Evolutionary conservation across 2,797 vertebrate genomes (phyloP), one percentile per base, ranked within the genome.

Genomic region (Tinamus major): DNA sequence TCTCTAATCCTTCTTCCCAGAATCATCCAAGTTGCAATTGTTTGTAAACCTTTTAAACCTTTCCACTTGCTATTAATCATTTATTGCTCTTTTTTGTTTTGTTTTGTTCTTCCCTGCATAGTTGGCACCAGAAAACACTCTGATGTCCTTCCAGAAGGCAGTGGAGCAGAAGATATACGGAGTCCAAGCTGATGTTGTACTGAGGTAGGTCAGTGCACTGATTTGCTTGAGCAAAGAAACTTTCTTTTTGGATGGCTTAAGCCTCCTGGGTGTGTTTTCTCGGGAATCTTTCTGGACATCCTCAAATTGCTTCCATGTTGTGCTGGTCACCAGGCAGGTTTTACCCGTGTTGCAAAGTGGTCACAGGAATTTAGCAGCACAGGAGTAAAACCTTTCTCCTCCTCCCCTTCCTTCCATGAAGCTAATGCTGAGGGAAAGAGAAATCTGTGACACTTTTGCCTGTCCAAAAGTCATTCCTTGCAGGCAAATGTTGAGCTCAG

Each of bases 91-190:
- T n/a, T 55, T 13, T 46, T 51, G 44, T 35, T 4, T 3, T 15
- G 5, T 27, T 35, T 21, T 55, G n/a, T 37, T 21, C 31, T 37
- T 41, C 58, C 39, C 29, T 18, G 18, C 16, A 1, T 83, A 99
- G 99, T 63, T 99, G 96, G 99, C 99, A 86, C 99, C 99, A 77
- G 99, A 99, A 95, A 99, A 99, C 97, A 99, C 99, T 4, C 79
- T 99, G 94, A 98, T 99, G 98, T 99, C 99, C 94, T 99, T 99
- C 94, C 98, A 98, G 96, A 98, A 98, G 97, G 99, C 99, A 4
- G 97, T 99, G 68, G 99, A 99, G 96, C 98, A 99, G 76, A 98
- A 98, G 82, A 97, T 98, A 26, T 97, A 96, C 4, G 98, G 98
- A 71, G 97, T 99, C 79, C 98, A 99, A 96, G 98, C 98, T 29